Evolutionary conservation across 92 coral and sea anemone species (phyloP), one percentile per base, ranked within the genome.

Genomic region (Epizoanthus ramosus): DNA sequence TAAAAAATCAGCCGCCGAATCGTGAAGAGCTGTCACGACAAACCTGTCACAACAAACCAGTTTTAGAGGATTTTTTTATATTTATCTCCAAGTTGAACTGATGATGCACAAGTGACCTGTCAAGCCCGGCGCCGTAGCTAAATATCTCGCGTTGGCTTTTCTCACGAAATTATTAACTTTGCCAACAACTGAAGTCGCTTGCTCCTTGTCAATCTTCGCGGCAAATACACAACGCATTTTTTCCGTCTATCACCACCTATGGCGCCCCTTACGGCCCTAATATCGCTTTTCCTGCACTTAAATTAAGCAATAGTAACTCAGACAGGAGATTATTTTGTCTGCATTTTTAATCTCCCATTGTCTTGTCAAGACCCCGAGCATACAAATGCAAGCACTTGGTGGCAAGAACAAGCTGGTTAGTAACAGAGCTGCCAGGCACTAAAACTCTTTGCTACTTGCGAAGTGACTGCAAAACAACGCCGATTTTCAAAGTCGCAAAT

Each of bases 291-390:
- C 71, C 71, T 67, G 71, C 71, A 28, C 58, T 63, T n/a, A 24
- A 22, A 10, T 63, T n/a, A 24, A 22, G 16, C 37, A 75, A 59
- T 22, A 25, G 47, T 22, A 57, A 57, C 53, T 75, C 45, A 10
- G 45, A 39, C 23, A 10, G 31, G 69, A 59, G 57, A 58, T 58
- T 76, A 59, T 76, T 77, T 77, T 0, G 82, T 61, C 82, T 61
- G 45, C 82, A 19, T 39, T 22, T 37, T 61, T 61, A 61, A 77
- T 60, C 80, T 75, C 68, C 50, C 18, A 56, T 77, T 77, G 69
- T 77, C 24, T 77, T 21, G 24, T 13, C 61, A 77, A 69, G 60
- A 33, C 71, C 66, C 37, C 71, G 19, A 18, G 22, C 50, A 63
- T 9, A 47, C 14, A 47, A 47, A 47, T 15, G 14, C 54, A 47